Evolutionary conservation across 2,888 invertebrate species (phyloP).

Genomic region (Steinernema carpocapsae): DNA sequence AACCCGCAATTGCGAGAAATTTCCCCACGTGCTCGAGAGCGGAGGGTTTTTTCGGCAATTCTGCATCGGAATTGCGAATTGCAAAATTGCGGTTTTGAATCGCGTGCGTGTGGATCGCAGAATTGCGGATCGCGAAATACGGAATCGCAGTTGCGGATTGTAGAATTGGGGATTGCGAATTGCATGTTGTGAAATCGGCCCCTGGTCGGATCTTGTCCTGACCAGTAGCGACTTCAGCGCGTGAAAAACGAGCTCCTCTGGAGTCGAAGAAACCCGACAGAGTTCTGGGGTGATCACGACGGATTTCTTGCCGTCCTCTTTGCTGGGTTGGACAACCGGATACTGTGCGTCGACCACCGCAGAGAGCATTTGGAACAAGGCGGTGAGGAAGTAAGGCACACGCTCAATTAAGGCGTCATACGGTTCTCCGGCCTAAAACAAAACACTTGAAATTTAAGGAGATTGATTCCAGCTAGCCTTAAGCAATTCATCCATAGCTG

Average conservation of each 20-base stretch:
- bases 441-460: neutral
- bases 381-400: conserved; percentile 45
- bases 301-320: conserved; percentile 24
- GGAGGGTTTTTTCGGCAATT: too few species aligned
- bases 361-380: conserved; percentile 44
- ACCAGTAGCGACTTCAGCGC: conserved; percentile 46
- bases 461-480: conserved; percentile 47
- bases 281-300: conserved; percentile 64
- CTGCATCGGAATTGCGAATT: too few species aligned
- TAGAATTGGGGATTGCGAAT: too few species aligned
- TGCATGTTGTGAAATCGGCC: too few species aligned
- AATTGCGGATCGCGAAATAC: too few species aligned
- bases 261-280: conserved; percentile 46
- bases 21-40: too few species aligned
- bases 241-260: conserved; percentile 46
- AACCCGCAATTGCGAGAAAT: too few species aligned
- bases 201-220: conserved; percentile 45
- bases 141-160: too few species aligned
- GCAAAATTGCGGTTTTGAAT: too few species aligned
- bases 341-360: conserved; percentile 51
- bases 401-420: conserved; percentile 51
- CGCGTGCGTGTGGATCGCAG: too few species aligned
- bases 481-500: conserved; percentile 60
- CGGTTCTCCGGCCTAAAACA: conserved; percentile 55
- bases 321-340: conserved; percentile 36